Evolutionary conservation across 2,888 invertebrate species (phyloP).

Genomic region (Eurois occulta): DNA sequence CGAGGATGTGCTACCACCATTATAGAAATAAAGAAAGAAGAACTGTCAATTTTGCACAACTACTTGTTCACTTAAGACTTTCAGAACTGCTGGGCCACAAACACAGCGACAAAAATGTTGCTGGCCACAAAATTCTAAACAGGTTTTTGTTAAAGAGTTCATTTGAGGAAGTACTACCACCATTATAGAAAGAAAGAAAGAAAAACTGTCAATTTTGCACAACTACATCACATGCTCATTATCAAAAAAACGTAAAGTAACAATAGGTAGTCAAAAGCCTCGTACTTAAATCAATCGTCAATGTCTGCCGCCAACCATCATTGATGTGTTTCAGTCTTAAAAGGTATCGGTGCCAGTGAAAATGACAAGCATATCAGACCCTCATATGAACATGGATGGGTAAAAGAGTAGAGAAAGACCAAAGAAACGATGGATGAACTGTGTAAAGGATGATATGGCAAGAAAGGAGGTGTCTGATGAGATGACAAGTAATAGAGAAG

Average conservation of each 20-base stretch:
- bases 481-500: too few species aligned
- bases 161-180: not conserved
- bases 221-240: not conserved
- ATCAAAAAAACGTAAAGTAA: not conserved
- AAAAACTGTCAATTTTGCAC: too few species aligned
- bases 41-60: too few species aligned
- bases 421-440: too few species aligned
- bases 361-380: not conserved
- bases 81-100: constrained; percentile 5
- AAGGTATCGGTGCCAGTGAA: not conserved
- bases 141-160: not conserved
- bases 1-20: not conserved
- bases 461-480: too few species aligned
- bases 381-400: too few species aligned
- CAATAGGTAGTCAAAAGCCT: not conserved
- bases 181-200: too few species aligned
- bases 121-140: not conserved
- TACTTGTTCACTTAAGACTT: constrained; percentile 57
- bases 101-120: not conserved
- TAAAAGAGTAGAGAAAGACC: too few species aligned
- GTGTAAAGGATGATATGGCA: too few species aligned
- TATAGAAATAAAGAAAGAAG: too few species aligned
- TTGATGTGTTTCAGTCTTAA: not conserved
- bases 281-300: not conserved
- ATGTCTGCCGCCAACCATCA: not conserved